A percentile compares a stretch with the other conserved stretches of the same genome.
Evolutionary conservation across 2,797 vertebrate species (phyloP).

Genomic region (Micromesistius poutassou): DNA sequence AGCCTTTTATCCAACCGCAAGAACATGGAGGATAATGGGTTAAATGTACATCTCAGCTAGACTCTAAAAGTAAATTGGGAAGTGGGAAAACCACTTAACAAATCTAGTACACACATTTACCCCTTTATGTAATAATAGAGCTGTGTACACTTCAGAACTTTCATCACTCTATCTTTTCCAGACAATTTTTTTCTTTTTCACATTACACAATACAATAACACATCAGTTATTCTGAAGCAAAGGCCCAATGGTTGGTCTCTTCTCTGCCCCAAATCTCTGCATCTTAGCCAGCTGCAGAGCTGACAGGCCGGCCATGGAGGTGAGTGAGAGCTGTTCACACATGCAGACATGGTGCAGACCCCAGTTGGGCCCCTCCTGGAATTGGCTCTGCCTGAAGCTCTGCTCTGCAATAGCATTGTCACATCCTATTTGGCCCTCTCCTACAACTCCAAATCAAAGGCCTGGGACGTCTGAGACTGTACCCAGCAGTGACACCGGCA

Average conservation of each 20-base stretch:
- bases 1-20: neutral
- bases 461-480: conserved; percentile 21
- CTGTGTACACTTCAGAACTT: neutral
- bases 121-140: neutral
- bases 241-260: neutral
- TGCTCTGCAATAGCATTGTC: conserved; percentile 42
- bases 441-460: conserved; percentile 41
- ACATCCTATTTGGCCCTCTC: conserved; percentile 40
- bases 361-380: conserved; percentile 32
- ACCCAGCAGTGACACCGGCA: conserved; percentile 15
- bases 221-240: too few relatives aligned
- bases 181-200: too few relatives aligned
- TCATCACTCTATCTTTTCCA: neutral
- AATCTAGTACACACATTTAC: too few relatives aligned
- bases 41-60: neutral
- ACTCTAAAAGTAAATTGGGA: neutral
- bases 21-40: neutral
- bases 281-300: conserved; percentile 37
- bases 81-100: neutral
- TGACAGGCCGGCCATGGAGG: conserved; percentile 36
- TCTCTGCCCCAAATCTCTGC: conserved; percentile 15
- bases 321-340: conserved; percentile 50
- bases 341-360: conserved; percentile 39
- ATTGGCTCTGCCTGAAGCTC: conserved; percentile 42
- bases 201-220: neutral